These are phyloP conservation scores for Tapera naevia DNA, from an alignment of 2,797 vertebrate species.

Conservation along the genomic window DNA sequence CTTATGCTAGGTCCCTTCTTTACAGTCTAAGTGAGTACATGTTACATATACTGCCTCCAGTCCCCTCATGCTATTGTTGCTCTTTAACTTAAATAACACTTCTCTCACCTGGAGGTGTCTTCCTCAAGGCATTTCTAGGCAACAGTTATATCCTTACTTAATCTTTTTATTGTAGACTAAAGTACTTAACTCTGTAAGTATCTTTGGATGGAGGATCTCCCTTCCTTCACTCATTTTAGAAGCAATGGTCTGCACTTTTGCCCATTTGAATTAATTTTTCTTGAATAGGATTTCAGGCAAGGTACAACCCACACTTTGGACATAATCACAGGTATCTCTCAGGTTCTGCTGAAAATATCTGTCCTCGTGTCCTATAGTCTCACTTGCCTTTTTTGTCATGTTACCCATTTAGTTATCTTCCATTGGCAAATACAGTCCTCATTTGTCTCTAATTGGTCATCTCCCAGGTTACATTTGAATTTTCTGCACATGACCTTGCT, in stretches of 20 bases:
- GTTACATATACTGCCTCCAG: background rate
- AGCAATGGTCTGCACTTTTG: background rate
- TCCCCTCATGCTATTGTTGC: background rate
- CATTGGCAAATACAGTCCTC: background rate
- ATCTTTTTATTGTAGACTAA: background rate
- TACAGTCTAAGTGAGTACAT: background rate
- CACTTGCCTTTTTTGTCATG: background rate
- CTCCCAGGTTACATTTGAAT: background rate
- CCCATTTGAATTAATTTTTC: background rate
- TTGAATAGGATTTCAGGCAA: background rate
- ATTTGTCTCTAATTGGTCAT: background rate
- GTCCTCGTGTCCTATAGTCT: background rate
- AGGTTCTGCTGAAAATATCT: background rate
- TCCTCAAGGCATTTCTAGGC: background rate
- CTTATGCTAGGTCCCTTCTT: background rate
- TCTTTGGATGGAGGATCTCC: background rate
- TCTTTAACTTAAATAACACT: background rate
- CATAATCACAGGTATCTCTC: background rate
- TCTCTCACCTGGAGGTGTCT: background rate
- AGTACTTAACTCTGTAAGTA: background rate
- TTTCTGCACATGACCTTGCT: background rate
- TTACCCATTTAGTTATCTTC: background rate
- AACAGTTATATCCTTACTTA: background rate
- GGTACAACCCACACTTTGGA: background rate
- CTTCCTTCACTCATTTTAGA: background rate